Base-by-base conservation (phyloP, 1,140 invertebrate species). In the Drosophila lacteicornis region DNA sequence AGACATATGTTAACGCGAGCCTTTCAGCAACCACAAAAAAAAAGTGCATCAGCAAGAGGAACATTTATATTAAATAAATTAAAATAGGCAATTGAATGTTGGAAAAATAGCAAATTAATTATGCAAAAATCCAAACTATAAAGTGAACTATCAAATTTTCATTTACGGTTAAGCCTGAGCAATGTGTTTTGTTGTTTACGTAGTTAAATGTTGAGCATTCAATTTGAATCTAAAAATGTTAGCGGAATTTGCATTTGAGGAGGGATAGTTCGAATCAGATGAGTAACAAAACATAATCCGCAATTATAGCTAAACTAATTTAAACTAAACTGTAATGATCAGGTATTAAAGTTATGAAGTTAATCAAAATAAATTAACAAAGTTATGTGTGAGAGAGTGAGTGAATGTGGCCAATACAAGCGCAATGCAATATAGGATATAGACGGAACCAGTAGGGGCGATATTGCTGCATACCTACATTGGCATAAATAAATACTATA, bases 191-290 rank as follows among this genome's bases (percentile, higher is more conserved):
- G 59, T 83, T 80, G 50, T 84, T 61, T 60, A 40, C 30, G 79
- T 82, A 86, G 82, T 51, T 86, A 75, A 86, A 59, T 82, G 82
- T 86, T 86, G 55, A 68, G 36, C 74, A 77, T 78, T 57, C 25
- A 67, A 77, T 61, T 68, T 57, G 46, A 56, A 66, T 79, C 79
- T 74, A 33, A 74, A 42, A 49, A 17, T 43, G 53, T 49, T 73
- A 45, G 56, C 43, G 11, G 22, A 58, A 51, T 40, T 43, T 19
- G 51, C 67, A 30, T 49, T 55, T n/a, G 15, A n/a, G 7, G n/a
- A 7, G 43, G 42, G 36, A 55, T 55, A n/a, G 13, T 12, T 11
- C 33, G 33, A 36, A 22, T 55, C 19, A 33, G 9, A 22, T 38
- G 36, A 38, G 12, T 38, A 38, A 13, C 13, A 53, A 45, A 60